Conservation (phyloP, 1,140 invertebrate genomes). For the Oncopodura yosiiana region DNA sequence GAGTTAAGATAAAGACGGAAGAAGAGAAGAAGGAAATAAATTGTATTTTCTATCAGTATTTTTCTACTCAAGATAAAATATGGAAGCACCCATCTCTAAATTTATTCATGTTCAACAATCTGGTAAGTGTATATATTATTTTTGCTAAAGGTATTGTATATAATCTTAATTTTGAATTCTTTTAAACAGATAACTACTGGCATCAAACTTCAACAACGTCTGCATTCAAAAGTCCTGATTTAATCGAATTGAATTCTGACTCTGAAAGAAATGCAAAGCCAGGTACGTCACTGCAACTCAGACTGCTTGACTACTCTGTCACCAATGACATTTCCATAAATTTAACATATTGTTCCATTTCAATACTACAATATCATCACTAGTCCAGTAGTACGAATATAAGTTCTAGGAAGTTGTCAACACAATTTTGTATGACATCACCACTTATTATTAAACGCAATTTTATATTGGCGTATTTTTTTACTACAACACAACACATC, state of each 20-base stretch:
- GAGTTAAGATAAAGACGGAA: too few species aligned
- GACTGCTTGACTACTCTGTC: background rate
- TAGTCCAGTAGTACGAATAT: too few species aligned
- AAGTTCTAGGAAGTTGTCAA: too few species aligned
- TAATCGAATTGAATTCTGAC: slow-evolving; percentile 34
- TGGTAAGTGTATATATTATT: slow-evolving; percentile 16
- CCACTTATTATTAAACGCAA: too few species aligned
- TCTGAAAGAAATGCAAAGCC: slow-evolving; percentile 29
- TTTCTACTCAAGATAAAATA: too few species aligned
- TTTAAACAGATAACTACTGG: slow-evolving; percentile 29
- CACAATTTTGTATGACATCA: too few species aligned
- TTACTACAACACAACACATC: too few species aligned
- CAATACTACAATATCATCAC: too few species aligned
- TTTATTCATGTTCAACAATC: slow-evolving; percentile 35
- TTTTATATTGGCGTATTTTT: too few species aligned
- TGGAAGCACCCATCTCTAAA: slow-evolving; percentile 35
- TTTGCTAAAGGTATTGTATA: background rate
- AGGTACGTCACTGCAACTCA: background rate
- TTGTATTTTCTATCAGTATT: too few species aligned
- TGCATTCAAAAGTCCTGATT: slow-evolving; percentile 34
- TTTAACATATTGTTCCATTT: background rate
- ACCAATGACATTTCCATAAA: background rate
- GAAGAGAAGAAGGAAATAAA: too few species aligned
- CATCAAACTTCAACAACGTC: slow-evolving; percentile 18
- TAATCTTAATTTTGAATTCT: background rate